Base-by-base conservation (phyloP, 2,888 invertebrate genomes). In the Rhimphoctona megacephalus region DNA sequence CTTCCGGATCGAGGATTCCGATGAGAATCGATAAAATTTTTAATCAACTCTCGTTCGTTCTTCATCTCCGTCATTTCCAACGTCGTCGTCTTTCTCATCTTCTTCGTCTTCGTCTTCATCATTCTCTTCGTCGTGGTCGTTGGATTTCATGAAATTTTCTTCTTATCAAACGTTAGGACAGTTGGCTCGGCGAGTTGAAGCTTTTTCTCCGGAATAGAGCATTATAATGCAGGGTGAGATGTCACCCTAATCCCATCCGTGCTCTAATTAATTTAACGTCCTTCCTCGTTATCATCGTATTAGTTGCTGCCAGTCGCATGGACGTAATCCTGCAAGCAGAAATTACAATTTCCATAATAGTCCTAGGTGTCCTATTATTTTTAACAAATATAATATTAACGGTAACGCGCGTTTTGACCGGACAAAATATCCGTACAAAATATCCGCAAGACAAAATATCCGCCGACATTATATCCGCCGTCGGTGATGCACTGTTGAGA, bases 181-280 rank as follows among this genome's bases (percentile, higher is more conserved):
- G 69, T 61, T 61, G 66, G 30, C 72, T 61, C 73, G 73, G 22
- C 61, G 66, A 57, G 72, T 73, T 25, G 72, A 67, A 73, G 49
- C 67, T 76, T 72, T 76, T 83, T 83, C 79, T 78, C 64, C 77
- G 57, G 83, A 69, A 73, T 36, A 33, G 80, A 81, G 81, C 86
- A 86, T 86, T 83, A 83, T 66, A 81, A 54, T 39, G 81, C 73
- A 69, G 72, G 83, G 83, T 77, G 83, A 83, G 78, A 86, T 84
- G 86, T 86, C 86, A 86, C 86, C 86, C 86, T 84, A 86, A 86
- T 81, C 86, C 86, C 86, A 86, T 86, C 84, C 86, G 86, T 79
- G 86, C 86, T 86, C 86, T 86, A 84, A 86, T 86, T 84, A 86
- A 81, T 84, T 86, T 86, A 74, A 86, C 84, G 84, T 84, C 86